Conservation (phyloP, 2,113 vertebrate genomes). For the Cottus gobio region DNA sequence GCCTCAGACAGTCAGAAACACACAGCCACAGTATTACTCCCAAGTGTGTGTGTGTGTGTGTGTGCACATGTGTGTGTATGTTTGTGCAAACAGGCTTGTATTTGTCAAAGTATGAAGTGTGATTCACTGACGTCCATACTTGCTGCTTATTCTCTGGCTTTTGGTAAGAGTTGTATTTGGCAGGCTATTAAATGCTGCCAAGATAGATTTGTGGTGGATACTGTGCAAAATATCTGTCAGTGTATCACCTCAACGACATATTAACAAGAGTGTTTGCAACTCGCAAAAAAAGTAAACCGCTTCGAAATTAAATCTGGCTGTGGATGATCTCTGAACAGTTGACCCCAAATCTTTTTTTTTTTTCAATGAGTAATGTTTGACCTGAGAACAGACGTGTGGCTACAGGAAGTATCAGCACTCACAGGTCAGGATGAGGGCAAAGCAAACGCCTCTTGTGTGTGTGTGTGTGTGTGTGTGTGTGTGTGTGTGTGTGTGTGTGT, state of each 20-base stretch:
- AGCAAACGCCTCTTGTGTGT: conserved; percentile 39
- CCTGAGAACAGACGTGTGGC: conserved; percentile 53
- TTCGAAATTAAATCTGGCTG: conserved; percentile 19
- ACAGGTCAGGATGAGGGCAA: conserved; percentile 53
- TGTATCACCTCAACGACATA: conserved; percentile 15
- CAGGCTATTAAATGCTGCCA: background rate
- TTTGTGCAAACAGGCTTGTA: background rate
- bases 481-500: too few relatives aligned
- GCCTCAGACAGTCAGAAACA: conserved; percentile 13
- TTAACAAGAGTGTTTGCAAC: conserved; percentile 12
- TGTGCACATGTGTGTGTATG: too few relatives aligned
- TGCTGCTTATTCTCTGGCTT: background rate
- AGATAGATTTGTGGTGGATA: conserved; percentile 1
- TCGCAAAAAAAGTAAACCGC: conserved; percentile 18
- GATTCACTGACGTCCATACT: background rate
- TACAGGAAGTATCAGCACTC: conserved; percentile 61
- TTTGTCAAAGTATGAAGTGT: background rate
- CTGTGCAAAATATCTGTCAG: conserved; percentile 16
- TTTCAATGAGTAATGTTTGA: conserved; percentile 53
- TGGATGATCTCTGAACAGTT: conserved; percentile 29
- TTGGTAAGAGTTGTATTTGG: background rate
- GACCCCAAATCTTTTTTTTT: conserved; percentile 1
- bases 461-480: conserved; percentile 8
- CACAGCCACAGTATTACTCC: background rate
- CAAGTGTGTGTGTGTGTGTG: too few relatives aligned